Evolutionary conservation across 1,140 invertebrate genomes (phyloP), one percentile per base, ranked within the genome.

Genomic region (Neomicropteryx cornuta): DNA sequence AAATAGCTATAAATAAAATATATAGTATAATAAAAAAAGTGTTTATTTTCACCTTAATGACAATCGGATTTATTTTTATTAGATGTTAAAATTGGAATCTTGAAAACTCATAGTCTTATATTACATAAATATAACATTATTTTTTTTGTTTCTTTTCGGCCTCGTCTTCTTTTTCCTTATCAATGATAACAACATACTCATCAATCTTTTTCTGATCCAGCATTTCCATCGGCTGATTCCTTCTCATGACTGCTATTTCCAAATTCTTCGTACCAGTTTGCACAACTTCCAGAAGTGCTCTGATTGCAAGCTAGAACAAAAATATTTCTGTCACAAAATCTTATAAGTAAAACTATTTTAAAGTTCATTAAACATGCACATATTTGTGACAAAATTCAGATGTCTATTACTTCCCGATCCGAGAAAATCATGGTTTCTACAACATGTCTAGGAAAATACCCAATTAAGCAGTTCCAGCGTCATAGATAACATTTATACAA

Each of bases 251-350:
- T 29, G 94, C 93, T 49, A 98, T 89, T 71, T 99, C 97, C 43
- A 99, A 71, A 72, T 99, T 99, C 61, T 98, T 98, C 46, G 93
- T 90, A 0, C 95, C 93, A 5, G 91, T 93, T 56, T 99, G 97
- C 1, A 99, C 97, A 17, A 99, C 94, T 72, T 98, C 94, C 18
- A 97, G 64, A 11, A 99, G 70, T n/a, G 96, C 94, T 58, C 85
- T 81, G 46, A 99, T 89, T 5, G 95, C 93, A 45, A 99, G 71
- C 73, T 96, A 46, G n/a, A 57, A 49, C 44, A 35, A 14, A 18
- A 38, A 19, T 24, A 8, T 24, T 8, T 24, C n/a, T n/a, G n/a
- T n/a, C n/a, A n/a, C n/a, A n/a, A n/a, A n/a, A n/a, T n/a, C n/a
- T n/a, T n/a, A n/a, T n/a, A n/a, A n/a, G n/a, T n/a, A n/a, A n/a